Percentiles rank a stretch among this genome's conserved stretches.
Evolutionary conservation across 2,888 invertebrate genomes (phyloP).

Genomic region (Acleris cristana): DNA sequence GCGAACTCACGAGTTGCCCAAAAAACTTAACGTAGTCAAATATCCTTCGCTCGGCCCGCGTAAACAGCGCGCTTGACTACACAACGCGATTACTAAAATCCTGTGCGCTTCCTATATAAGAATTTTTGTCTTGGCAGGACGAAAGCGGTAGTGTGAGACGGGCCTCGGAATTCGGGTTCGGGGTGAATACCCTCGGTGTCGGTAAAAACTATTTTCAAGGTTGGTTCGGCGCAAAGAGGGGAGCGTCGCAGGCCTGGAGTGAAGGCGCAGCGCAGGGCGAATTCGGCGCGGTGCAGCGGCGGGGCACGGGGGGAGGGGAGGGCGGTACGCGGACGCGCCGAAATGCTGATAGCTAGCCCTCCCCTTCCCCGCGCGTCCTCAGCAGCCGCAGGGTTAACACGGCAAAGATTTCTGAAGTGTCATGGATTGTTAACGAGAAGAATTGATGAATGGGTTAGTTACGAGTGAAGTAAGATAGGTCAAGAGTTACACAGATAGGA

Average conservation of each 20-base stretch:
- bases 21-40: slow-evolving; percentile 77
- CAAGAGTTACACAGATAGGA: too few relatives aligned
- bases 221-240: slow-evolving; percentile 76
- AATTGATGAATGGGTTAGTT: slow-evolving; percentile 15
- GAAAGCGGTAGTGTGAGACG: slow-evolving; percentile 70
- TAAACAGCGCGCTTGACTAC: slow-evolving; percentile 61
- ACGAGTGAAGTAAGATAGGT: too few relatives aligned
- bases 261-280: slow-evolving; percentile 77
- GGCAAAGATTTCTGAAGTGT: slow-evolving; percentile 22
- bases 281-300: slow-evolving; percentile 65
- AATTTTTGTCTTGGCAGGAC: slow-evolving; percentile 52
- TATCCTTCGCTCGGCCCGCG: slow-evolving; percentile 75
- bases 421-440: slow-evolving; percentile 2
- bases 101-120: slow-evolving; percentile 62
- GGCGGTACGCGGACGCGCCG: slow-evolving; percentile 74
- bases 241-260: slow-evolving; percentile 64
- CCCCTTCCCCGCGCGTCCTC: slow-evolving; percentile 51
- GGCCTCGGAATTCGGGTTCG: slow-evolving; percentile 79
- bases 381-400: slow-evolving; percentile 40
- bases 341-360: slow-evolving; percentile 79
- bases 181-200: slow-evolving; percentile 82
- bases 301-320: slow-evolving; percentile 44
- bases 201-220: slow-evolving; percentile 84
- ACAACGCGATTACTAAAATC: slow-evolving; percentile 53
- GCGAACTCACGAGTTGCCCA: slow-evolving; percentile 69